Conservation (phyloP, 37 sponge, comb jelly and placozoan species). For the Tethya wilhelma region DNA sequence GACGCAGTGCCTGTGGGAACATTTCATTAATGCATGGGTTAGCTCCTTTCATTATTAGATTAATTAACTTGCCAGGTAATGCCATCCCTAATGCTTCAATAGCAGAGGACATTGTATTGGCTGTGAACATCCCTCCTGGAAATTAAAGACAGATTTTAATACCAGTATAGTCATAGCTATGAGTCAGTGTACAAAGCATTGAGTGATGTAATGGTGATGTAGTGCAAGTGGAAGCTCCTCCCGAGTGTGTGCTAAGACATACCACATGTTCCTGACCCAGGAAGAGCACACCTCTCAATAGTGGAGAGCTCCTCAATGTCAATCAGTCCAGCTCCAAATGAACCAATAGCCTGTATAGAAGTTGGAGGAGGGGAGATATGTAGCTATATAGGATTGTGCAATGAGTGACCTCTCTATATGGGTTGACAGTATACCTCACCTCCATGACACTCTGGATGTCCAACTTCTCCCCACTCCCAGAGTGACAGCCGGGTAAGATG, state of each 20-base stretch:
- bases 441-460: conserved; percentile 77
- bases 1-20: conserved; percentile 67
- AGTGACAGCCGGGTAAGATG: conserved; percentile 67
- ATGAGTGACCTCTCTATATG: not conserved
- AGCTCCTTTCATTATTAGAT: too few relatives aligned
- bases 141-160: too few relatives aligned
- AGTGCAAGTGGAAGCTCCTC: not conserved
- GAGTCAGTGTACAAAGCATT: not conserved
- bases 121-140: conserved; percentile 84
- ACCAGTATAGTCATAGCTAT: too few relatives aligned
- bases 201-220: not conserved
- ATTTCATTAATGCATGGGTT: too few relatives aligned
- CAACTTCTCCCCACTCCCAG: conserved; percentile 33
- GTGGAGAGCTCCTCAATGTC: conserved; percentile 76
- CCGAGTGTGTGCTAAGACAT: not conserved
- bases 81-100: conserved; percentile 77
- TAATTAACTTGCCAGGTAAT: conserved; percentile 64
- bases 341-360: conserved; percentile 66
- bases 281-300: conserved; percentile 65
- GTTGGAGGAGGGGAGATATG: not conserved
- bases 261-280: conserved; percentile 85
- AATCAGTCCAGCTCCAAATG: conserved; percentile 74
- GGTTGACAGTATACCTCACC: conserved; percentile 23
- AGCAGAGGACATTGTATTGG: conserved; percentile 83
- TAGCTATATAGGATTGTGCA: not conserved